Evolutionary conservation across 92 coral and sea anemone species (phyloP).

Genomic region (Actinostola sp.): DNA sequence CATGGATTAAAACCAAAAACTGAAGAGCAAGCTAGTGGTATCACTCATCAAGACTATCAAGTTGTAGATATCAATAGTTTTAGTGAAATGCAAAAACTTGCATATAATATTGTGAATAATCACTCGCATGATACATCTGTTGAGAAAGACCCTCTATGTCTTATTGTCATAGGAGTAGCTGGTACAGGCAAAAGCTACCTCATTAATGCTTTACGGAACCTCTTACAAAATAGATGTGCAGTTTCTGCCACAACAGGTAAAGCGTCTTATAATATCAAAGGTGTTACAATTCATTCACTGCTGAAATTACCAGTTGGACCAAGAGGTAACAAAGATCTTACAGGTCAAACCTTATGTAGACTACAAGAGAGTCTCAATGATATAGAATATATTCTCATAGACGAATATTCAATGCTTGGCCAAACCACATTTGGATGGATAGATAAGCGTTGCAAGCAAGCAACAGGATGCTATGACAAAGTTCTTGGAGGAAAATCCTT

Average conservation of each 20-base stretch:
- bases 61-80: constrained; percentile 42
- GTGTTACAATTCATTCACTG: too few relatives aligned
- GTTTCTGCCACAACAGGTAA: constrained; percentile 65
- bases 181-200: too few relatives aligned
- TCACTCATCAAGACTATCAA: neutral
- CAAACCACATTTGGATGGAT: constrained; percentile 63
- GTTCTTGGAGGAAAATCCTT: constrained; percentile 51
- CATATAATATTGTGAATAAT: constrained; percentile 58
- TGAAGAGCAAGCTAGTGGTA: constrained; percentile 11
- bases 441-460: constrained; percentile 45
- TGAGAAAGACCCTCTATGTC: constrained; percentile 44
- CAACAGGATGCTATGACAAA: constrained; percentile 45
- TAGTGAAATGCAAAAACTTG: constrained; percentile 69
- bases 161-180: constrained; percentile 46
- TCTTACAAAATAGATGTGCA: constrained; percentile 41
- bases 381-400: constrained; percentile 59
- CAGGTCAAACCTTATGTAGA: constrained; percentile 48
- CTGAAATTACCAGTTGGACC: constrained; percentile 59
- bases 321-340: constrained; percentile 41
- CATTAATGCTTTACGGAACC: constrained; percentile 48
- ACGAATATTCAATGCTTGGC: constrained; percentile 76
- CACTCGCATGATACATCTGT: constrained; percentile 33
- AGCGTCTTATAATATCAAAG: constrained; percentile 52
- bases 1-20: constrained; percentile 48
- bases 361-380: constrained; percentile 40